These are phyloP conservation scores for Choloepus didactylus DNA, from an alignment of 2,797 vertebrate genomes.

Conservation along the genomic window DNA sequence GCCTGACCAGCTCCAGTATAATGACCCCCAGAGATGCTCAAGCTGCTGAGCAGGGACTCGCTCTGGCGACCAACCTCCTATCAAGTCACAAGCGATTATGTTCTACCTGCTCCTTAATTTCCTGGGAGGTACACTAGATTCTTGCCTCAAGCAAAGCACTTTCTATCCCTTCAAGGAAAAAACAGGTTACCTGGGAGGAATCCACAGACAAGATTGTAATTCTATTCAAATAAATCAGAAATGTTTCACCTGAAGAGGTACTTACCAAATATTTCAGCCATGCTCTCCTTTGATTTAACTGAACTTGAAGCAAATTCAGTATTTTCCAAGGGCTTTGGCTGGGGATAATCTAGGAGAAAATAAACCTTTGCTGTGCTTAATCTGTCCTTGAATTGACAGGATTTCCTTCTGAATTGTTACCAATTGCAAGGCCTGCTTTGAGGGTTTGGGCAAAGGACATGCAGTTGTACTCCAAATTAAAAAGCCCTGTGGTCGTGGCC, in stretches of 20 bases:
- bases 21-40: too few species aligned
- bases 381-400: neutral
- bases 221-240: too few species aligned
- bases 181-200: too few species aligned
- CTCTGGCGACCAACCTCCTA: neutral
- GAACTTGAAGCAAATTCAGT: neutral
- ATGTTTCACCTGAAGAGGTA: neutral
- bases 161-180: too few species aligned
- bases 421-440: neutral
- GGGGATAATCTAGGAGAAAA: neutral
- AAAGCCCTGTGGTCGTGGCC: neutral
- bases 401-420: neutral
- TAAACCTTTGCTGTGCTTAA: neutral
- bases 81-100: neutral
- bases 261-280: slow-evolving; percentile 65
- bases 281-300: neutral
- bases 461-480: neutral
- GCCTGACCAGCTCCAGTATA: neutral
- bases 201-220: too few species aligned
- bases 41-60: neutral
- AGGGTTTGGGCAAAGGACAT: neutral
- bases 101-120: too few species aligned
- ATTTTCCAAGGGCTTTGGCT: neutral
- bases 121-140: too few species aligned
- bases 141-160: too few species aligned